phyloP scores from a whole-genome alignment of 2,797 vertebrate genomes.

The Sebastes oblongus region DNA sequence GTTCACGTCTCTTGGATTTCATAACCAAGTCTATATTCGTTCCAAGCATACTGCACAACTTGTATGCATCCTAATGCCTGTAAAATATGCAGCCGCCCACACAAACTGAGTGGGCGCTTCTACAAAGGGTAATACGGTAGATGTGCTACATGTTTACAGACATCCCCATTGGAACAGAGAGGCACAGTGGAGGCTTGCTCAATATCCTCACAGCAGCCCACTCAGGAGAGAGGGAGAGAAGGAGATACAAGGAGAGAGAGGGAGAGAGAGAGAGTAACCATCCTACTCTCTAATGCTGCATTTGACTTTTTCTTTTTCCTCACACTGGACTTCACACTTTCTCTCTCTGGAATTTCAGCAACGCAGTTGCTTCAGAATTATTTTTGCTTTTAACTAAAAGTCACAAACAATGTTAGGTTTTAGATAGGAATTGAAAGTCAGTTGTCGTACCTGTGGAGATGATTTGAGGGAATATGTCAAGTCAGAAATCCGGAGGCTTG shows the following conservation, averaged over 20 bases:
- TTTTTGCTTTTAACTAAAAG: neutral
- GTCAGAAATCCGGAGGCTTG: conserved; percentile 1
- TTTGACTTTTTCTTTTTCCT: conserved; percentile 60
- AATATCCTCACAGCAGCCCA: conserved; percentile 76
- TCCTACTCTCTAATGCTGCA: conserved; percentile 63
- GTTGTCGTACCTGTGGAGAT: conserved; percentile 20
- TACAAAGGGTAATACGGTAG: conserved; percentile 77
- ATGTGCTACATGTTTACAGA: conserved; percentile 75
- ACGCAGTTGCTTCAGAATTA: neutral
- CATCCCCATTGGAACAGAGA: conserved; percentile 66
- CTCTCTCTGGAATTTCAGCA: conserved; percentile 26
- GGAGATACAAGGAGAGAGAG: conserved; percentile 51
- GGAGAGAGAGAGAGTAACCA: conserved; percentile 45
- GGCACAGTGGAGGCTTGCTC: conserved; percentile 74
- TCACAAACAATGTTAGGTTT: neutral
- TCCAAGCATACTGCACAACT: conserved; percentile 50
- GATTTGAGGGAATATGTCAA: conserved; percentile 38
- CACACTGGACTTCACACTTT: conserved; percentile 42
- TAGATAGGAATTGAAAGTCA: neutral
- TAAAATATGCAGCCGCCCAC: conserved; percentile 70
- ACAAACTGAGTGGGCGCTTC: conserved; percentile 69
- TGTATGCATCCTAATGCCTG: conserved; percentile 64
- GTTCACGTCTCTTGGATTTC: conserved; percentile 50
- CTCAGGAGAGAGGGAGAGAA: conserved; percentile 54
- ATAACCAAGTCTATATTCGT: conserved; percentile 71